These are phyloP conservation scores for Phaethornis superciliosus DNA, from an alignment of 2,113 vertebrate species.

Conservation along the genomic window DNA sequence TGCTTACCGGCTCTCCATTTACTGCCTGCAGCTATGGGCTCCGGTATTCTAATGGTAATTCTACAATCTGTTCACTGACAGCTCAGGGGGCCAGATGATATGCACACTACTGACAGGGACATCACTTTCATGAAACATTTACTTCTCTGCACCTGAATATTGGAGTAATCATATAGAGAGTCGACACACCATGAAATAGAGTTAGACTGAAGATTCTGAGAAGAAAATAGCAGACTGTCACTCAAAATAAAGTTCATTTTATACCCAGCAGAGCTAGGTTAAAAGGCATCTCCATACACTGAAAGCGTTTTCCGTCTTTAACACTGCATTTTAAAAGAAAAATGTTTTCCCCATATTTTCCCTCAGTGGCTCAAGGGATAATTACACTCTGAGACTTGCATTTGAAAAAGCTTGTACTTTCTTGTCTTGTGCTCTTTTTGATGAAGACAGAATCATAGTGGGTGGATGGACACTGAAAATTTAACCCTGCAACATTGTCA, in stretches of 20 bases:
- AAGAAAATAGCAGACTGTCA: constrained; percentile 81
- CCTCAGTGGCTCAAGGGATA: not conserved
- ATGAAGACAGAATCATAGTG: not conserved
- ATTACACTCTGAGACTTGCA: not conserved
- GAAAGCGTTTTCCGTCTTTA: constrained; percentile 35
- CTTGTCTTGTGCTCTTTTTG: not conserved
- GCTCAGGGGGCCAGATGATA: constrained; percentile 81
- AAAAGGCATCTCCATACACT: constrained; percentile 47
- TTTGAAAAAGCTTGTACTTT: not conserved
- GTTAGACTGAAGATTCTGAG: constrained; percentile 82
- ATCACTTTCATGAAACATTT: constrained; percentile 92
- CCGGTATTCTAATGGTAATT: constrained; percentile 88
- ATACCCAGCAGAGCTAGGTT: constrained; percentile 70
- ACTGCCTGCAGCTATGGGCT: constrained; percentile 78
- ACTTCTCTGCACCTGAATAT: constrained; percentile 89
- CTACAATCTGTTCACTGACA: constrained; percentile 88
- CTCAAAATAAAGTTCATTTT: constrained; percentile 81
- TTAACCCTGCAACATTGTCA: not conserved
- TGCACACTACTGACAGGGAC: constrained; percentile 85
- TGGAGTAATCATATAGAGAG: constrained; percentile 84
- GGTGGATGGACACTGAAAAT: not conserved
- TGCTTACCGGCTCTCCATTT: constrained; percentile 83
- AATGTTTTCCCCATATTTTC: not conserved
- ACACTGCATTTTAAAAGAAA: constrained; percentile 16
- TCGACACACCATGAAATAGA: constrained; percentile 88